Evolutionary conservation across 2,888 invertebrate species (phyloP), one percentile per base, ranked within the genome.

Genomic region (Drosophila anomelani): DNA sequence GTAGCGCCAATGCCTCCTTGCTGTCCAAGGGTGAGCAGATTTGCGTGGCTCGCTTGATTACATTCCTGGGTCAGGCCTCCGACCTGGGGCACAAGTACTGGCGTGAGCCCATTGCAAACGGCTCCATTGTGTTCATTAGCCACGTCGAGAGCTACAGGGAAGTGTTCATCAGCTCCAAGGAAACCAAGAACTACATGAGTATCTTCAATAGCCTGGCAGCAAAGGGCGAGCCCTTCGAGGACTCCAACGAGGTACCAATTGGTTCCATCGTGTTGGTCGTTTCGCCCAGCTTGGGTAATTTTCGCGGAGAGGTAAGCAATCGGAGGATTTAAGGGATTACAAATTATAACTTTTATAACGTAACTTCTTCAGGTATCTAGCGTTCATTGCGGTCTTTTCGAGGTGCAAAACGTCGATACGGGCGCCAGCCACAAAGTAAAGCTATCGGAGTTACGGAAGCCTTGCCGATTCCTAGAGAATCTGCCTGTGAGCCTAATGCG

Each of bases 381-480:
- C 1, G 0, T 4, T 3, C 32, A 55, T 0, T 38, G 46, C 2
- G 56, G 32, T 13, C 6, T 7, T 1, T 81, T 56, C n/a, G 8
- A 3, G 10, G 85, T 88, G 1, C n/a, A 36, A 1, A 80, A 85
- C 49, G 60, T 88, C 13, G 85, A 88, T 29, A 74, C 63, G 1
- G 81, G 78, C 2, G 43, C 56, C 3, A 26, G 15, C 1, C 56
- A 76, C 34, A 13, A 13, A 0, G 77, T 79, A 15, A 10, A 53
- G 0, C 13, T 23, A 0, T 9, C 26, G 2, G 23, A 26, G 10
- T 10, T 85, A 10, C 81, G 77, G 7, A 75, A 39, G 47, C 29
- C 88, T 0, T 86, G 84, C 8, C 53, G 47, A 2, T 86, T 85
- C 41, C 15, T 86, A 4, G 71, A 74, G 5, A 63, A 75, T 38